Conservation (phyloP, 2,888 invertebrate genomes). For the Troides aeacus region DNA sequence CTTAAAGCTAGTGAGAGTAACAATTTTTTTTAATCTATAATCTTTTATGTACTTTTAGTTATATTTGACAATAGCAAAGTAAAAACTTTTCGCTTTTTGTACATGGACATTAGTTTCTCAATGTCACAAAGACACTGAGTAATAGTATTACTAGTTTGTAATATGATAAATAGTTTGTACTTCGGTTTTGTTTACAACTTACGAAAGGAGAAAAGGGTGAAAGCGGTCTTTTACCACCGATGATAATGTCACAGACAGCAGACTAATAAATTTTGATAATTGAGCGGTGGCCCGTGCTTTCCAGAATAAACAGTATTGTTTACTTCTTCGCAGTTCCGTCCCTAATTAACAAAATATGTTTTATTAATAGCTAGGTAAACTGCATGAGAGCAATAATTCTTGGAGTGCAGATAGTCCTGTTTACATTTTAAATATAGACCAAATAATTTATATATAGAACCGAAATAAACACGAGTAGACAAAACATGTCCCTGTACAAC, state of each 20-base stretch:
- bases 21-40: no score
- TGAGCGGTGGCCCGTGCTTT: conserved; percentile 7
- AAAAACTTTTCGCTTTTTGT: no score
- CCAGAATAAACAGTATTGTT: conserved; percentile 22
- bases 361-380: background rate
- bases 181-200: background rate
- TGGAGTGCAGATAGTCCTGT: no score
- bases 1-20: no score
- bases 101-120: background rate
- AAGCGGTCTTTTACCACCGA: conserved; percentile 1
- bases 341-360: background rate
- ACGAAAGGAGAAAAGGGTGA: conserved; percentile 1
- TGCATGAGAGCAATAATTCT: background rate
- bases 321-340: conserved; percentile 7
- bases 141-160: background rate
- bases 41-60: no score
- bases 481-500: no score
- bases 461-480: no score
- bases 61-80: no score
- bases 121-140: background rate
- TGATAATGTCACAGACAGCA: conserved; percentile 14
- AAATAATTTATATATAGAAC: no score
- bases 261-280: conserved; percentile 20
- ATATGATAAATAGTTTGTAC: background rate
- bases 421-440: no score